These are phyloP conservation scores for Peromyscus polionotus DNA, from an alignment of 2,113 vertebrate genomes.

Conservation along the genomic window DNA sequence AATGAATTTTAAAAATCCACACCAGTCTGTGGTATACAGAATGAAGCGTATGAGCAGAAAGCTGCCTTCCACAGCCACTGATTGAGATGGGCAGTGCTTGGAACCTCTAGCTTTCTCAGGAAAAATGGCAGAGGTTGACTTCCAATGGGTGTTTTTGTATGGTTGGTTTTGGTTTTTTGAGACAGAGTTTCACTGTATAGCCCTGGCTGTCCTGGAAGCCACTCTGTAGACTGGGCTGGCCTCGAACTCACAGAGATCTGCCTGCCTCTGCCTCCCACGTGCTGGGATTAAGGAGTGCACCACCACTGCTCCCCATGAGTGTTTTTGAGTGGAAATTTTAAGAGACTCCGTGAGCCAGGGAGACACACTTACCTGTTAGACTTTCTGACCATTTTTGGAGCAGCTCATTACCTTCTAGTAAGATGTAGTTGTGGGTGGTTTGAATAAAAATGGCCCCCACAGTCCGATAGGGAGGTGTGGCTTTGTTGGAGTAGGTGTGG, in stretches of 20 bases:
- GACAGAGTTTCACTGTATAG: not conserved
- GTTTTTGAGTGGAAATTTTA: not conserved
- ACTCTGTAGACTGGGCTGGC: not conserved
- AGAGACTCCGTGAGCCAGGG: not conserved
- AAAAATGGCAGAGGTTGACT: not conserved
- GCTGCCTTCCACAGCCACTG: not conserved
- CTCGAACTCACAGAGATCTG: not conserved
- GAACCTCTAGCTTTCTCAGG: constrained; percentile 22
- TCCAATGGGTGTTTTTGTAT: not conserved
- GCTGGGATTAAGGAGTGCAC: not conserved
- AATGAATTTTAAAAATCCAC: constrained; percentile 1
- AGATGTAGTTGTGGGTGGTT: not conserved
- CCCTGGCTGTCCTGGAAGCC: not conserved
- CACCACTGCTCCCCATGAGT: not conserved
- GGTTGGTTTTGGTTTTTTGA: not conserved
- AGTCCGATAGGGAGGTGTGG: not conserved
- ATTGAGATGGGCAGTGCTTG: not conserved
- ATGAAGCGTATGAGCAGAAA: not conserved
- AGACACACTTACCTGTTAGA: not conserved
- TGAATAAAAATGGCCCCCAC: not conserved
- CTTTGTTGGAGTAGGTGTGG: not conserved
- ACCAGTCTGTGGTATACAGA: not conserved
- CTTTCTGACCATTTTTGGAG: not conserved
- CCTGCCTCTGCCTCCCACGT: not conserved
- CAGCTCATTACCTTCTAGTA: not conserved